A percentile compares a stretch with the other conserved stretches of the same genome.
Evolutionary conservation across 2,113 vertebrate genomes (phyloP).

Genomic region (Halcyon malimbica): DNA sequence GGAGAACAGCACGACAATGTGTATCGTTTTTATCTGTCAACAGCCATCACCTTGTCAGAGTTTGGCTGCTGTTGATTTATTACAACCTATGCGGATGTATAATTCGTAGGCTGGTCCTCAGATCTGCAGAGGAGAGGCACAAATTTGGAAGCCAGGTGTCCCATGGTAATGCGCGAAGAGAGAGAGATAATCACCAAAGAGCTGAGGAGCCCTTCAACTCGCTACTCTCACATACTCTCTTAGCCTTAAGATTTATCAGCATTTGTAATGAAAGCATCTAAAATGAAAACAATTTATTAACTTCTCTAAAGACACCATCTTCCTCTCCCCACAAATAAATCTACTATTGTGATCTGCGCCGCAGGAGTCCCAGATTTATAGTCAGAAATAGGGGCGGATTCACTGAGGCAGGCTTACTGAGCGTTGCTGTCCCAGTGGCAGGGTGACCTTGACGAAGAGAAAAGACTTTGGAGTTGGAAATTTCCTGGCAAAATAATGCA

Average conservation of each 20-base stretch:
- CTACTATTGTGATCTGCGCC: conserved; percentile 42
- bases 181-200: conserved; percentile 69
- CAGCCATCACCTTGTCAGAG: conserved; percentile 74
- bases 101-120: conserved; percentile 70
- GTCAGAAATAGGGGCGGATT: not conserved
- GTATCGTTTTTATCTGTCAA: conserved; percentile 75
- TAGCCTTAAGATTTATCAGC: conserved; percentile 70
- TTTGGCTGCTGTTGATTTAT: conserved; percentile 75
- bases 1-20: conserved; percentile 51
- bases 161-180: conserved; percentile 21
- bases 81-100: conserved; percentile 68
- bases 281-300: conserved; percentile 51
- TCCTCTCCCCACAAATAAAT: conserved; percentile 39
- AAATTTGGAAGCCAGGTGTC: conserved; percentile 68
- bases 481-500: not conserved
- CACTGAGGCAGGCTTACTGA: not conserved
- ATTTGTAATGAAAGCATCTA: conserved; percentile 64
- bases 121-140: conserved; percentile 50
- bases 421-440: not conserved
- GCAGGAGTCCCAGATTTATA: conserved; percentile 16
- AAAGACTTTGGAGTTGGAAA: not conserved
- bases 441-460: conserved; percentile 56
- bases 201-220: conserved; percentile 54
- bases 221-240: conserved; percentile 49
- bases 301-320: conserved; percentile 47